These are phyloP conservation scores for Drosophila antonietae DNA, from an alignment of 2,888 invertebrate species.

Conservation along the genomic window DNA sequence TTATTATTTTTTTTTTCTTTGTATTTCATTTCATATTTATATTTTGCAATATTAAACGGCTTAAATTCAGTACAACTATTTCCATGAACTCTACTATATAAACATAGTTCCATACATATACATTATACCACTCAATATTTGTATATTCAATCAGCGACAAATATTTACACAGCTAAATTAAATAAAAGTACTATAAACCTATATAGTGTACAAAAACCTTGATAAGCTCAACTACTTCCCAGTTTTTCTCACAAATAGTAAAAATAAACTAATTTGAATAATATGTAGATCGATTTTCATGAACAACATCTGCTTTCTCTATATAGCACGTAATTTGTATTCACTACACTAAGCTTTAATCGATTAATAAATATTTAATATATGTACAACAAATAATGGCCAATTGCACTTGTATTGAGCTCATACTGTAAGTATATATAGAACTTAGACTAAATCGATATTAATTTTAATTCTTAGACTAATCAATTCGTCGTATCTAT, in stretches of 20 bases:
- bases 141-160: not conserved
- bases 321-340: slow-evolving; percentile 26
- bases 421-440: slow-evolving; percentile 52
- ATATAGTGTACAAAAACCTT: not conserved
- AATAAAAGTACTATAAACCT: not conserved
- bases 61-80: not conserved
- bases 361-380: slow-evolving; percentile 34
- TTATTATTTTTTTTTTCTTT: too few species aligned
- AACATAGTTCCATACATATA: not conserved
- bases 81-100: not conserved
- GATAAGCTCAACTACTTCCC: not conserved
- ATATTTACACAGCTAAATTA: not conserved
- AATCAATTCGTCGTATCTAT: slow-evolving; percentile 33
- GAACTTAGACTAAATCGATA: slow-evolving; percentile 11
- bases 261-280: not conserved
- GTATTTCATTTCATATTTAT: too few species aligned
- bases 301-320: not conserved
- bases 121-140: not conserved
- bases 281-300: too few species aligned
- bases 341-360: slow-evolving; percentile 26
- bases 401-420: slow-evolving; percentile 16
- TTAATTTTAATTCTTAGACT: not conserved
- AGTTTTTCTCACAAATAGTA: not conserved
- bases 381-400: slow-evolving; percentile 30
- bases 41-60: too few species aligned